Evolutionary conservation across 92 coral and sea anemone genomes (phyloP).

Genomic region (Porites lobata): DNA sequence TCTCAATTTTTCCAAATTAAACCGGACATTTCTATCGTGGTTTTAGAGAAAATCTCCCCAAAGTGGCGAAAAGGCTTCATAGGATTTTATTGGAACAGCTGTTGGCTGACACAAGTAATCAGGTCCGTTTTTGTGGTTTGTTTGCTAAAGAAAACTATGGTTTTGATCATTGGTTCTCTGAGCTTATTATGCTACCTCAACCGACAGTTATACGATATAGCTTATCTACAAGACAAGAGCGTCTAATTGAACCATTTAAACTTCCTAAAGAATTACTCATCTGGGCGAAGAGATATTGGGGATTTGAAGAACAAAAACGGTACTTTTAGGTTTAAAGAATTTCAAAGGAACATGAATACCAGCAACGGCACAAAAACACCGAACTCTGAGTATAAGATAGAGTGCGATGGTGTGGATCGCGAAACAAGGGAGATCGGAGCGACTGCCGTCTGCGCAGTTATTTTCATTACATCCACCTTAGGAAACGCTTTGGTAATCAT

Average conservation of each 20-base stretch:
- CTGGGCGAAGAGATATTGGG: background rate
- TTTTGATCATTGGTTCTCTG: conserved; percentile 6
- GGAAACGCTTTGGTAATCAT: conserved; percentile 31
- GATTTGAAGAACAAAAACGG: background rate
- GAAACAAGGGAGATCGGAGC: conserved; percentile 2
- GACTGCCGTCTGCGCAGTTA: background rate
- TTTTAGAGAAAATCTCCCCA: background rate
- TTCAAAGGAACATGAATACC: background rate
- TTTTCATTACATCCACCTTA: conserved; percentile 15
- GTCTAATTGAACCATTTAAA: background rate
- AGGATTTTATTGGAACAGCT: background rate
- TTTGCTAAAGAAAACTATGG: background rate
- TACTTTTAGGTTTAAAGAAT: background rate
- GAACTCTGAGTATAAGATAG: background rate
- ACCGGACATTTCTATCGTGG: background rate
- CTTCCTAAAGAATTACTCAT: background rate
- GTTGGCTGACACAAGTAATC: background rate
- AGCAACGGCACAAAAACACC: conserved; percentile 6
- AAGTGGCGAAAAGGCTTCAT: background rate
- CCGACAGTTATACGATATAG: background rate
- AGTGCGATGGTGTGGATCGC: background rate
- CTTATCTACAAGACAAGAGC: background rate
- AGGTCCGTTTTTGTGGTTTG: background rate
- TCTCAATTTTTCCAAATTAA: background rate
- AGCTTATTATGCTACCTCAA: background rate